Evolutionary conservation across 2,888 invertebrate genomes (phyloP), one percentile per base, ranked within the genome.

Genomic region (Nipponacmea schrenckii): DNA sequence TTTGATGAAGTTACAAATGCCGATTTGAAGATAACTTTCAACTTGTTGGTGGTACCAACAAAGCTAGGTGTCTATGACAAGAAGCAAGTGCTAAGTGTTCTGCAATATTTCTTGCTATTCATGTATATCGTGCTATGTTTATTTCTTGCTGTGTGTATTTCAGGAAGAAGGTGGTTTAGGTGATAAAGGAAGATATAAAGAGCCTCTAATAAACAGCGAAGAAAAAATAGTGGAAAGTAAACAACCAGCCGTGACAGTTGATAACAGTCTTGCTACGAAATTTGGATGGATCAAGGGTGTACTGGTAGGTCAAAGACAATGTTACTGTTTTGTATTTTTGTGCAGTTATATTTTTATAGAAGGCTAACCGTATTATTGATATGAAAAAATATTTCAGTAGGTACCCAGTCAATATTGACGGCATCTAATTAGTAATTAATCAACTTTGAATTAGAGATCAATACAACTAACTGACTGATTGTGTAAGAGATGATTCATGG

Each of bases 251-350:
- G 84, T 70, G 5, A 70, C 73, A 27, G 74, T 69, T 63, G 70
- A 70, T n/a, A 46, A 39, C 0, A 56, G 24, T 17, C n/a, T 62
- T 17, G 39, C 85, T 2, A 83, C 95, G 67, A 97, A 98, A 91
- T 96, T 98, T 87, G 98, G 98, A 73, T 98, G 98, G 98, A 94
- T 98, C 84, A 94, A 96, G 90, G 98, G 98, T 26, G 98, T 98
- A 67, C 87, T 91, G 83, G 91, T 92, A 81, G 85, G 90, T 77
- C 12, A 64, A 56, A 26, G 10, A 39, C 39, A n/a, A n/a, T n/a
- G n/a, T n/a, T n/a, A n/a, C n/a, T n/a, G n/a, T 0, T n/a, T 26
- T 26, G 24, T 26, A 62, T 26, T 48, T 27, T n/a, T 1, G 2
- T 50, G 7, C 46, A n/a, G n/a, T 48, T 26, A 7, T 20, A n/a